Base-by-base conservation (phyloP, 2,797 vertebrate genomes). In the Garrulus glandarius region DNA sequence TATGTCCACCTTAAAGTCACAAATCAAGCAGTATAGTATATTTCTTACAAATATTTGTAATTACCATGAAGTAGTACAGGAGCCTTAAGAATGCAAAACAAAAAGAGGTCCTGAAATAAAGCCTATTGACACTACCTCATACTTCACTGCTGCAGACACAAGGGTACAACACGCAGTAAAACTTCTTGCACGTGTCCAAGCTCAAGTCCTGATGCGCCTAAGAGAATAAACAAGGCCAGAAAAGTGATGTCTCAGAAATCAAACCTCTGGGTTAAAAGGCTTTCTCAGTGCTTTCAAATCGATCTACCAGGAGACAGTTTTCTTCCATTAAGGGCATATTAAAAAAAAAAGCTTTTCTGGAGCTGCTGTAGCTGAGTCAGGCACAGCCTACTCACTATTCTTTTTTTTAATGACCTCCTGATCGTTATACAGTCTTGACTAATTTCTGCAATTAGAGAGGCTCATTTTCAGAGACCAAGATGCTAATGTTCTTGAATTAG, bases 401-500 rank as follows among this genome's bases (percentile, higher is more conserved):
- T 90, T 92, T 91, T 84, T 94, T 95, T 92, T 96, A 97, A 97
- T 97, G 96, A 97, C 97, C 95, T 97, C 92, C 94, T 97, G 96
- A 97, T 97, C 87, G 65, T 95, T 97, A 97, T 95, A 97, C 92
- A 96, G 79, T 98, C 96, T 97, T 96, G 95, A 97, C 97, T 98
- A 97, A 97, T 98, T 98, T 98, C 96, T 97, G 95, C 95, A 98
- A 95, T 98, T 97, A 98, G 94, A 96, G 63, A 84, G 75, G 79
- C 96, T 97, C 95, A 91, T 97, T 98, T 98, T 97, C 96, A 91
- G 93, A 95, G 92, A 91, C 92, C 64, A 65, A 97, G 97, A 97
- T 92, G 94, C 95, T 97, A 98, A 98, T 94, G 95, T 97, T 97
- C 95, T 97, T 96, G 92, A 97, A 98, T 98, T 97, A 97, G 96